These are phyloP conservation scores for Pterostichus niger DNA, from an alignment of 2,888 invertebrate genomes.

Conservation along the genomic window DNA sequence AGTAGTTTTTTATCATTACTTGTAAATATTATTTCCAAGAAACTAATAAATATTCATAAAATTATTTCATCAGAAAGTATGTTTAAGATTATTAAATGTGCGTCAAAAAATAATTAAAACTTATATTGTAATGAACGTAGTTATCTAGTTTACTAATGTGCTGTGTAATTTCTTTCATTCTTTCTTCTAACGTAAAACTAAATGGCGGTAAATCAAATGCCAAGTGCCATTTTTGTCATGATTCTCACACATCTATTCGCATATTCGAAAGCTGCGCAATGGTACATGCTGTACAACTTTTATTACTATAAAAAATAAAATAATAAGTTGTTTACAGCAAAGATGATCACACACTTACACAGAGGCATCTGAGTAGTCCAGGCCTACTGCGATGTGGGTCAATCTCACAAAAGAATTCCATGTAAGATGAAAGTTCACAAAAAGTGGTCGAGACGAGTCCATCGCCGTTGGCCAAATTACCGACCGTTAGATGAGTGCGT, in stretches of 20 bases:
- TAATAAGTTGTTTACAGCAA: conserved; percentile 57
- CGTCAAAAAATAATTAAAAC: too few relatives aligned
- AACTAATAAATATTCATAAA: too few relatives aligned
- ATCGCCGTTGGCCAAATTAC: conserved; percentile 55
- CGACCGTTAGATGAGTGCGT: conserved; percentile 60
- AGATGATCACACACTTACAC: conserved; percentile 49
- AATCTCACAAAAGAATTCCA: conserved; percentile 67
- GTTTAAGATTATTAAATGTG: too few relatives aligned
- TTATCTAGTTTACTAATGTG: too few relatives aligned
- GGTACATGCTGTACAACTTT: conserved; percentile 50
- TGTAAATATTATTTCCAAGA: too few relatives aligned
- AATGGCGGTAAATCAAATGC: neutral
- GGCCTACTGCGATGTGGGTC: conserved; percentile 51
- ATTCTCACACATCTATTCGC: conserved; percentile 18
- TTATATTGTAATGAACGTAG: too few relatives aligned
- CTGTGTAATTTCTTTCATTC: neutral
- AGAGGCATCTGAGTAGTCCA: conserved; percentile 14
- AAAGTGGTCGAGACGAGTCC: conserved; percentile 64
- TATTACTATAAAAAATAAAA: conserved; percentile 52
- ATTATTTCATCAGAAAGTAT: too few relatives aligned
- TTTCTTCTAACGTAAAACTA: conserved; percentile 27
- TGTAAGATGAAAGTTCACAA: conserved; percentile 66
- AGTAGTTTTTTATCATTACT: neutral
- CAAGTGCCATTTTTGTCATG: conserved; percentile 13
- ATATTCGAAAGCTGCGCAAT: conserved; percentile 28